These are phyloP conservation scores for Lepisosteus oculatus DNA, from an alignment of 2,113 vertebrate species.

Conservation along the genomic window DNA sequence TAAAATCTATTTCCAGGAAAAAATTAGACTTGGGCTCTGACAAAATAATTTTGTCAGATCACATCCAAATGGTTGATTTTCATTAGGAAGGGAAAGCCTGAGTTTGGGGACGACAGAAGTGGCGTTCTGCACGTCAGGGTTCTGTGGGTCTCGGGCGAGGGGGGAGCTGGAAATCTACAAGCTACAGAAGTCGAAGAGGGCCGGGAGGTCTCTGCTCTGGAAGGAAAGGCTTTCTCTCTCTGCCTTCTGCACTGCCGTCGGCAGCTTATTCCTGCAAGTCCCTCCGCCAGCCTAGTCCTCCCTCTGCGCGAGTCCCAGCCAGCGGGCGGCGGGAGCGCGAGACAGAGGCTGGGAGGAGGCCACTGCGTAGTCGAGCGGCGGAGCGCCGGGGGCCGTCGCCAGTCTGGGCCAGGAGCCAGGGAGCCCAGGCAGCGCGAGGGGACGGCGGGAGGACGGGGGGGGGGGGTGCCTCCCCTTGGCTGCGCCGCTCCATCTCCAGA, in stretches of 20 bases:
- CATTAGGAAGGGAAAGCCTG: too few species aligned
- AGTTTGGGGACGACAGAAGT: too few species aligned
- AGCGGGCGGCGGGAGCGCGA: conserved; percentile 25
- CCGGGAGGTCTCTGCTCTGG: not conserved
- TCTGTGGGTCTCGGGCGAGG: not conserved
- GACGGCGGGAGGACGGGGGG: conserved; percentile 23
- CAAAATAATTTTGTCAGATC: too few species aligned
- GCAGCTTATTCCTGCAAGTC: conserved; percentile 62
- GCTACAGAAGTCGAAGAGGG: not conserved
- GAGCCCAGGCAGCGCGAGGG: conserved; percentile 8
- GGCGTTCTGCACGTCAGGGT: too few species aligned
- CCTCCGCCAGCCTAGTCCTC: conserved; percentile 70
- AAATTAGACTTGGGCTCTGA: too few species aligned
- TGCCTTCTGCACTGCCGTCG: conserved; percentile 48
- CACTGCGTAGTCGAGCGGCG: not conserved
- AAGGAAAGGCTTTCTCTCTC: not conserved
- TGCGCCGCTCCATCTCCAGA: conserved; percentile 18
- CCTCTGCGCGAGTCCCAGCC: conserved; percentile 60
- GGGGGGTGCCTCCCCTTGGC: conserved; percentile 7
- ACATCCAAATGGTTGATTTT: too few species aligned
- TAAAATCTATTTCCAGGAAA: too few species aligned
- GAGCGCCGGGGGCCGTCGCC: not conserved
- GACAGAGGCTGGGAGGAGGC: conserved; percentile 22
- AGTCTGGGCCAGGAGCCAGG: not conserved
- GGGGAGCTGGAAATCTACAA: not conserved